Evolutionary conservation across 2,888 invertebrate genomes (phyloP).

Genomic region (Hemicrepidius hirtus): DNA sequence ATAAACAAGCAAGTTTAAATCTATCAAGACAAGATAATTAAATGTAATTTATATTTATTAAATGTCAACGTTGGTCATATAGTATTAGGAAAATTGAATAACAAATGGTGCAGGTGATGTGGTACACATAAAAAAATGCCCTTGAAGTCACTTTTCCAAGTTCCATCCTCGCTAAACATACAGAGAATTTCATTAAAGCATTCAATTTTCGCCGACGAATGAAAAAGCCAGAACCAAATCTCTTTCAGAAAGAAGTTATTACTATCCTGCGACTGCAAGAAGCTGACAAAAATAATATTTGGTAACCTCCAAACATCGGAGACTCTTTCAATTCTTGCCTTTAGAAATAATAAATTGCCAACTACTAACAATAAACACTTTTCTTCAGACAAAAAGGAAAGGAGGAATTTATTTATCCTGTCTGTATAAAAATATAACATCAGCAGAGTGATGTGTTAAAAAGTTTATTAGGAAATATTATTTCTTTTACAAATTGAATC

Average conservation of each 20-base stretch:
- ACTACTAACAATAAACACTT: constrained; percentile 5
- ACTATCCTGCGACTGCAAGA: constrained; percentile 28
- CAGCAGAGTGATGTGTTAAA: too few species aligned
- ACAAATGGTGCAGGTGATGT: constrained; percentile 19
- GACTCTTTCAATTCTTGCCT: constrained; percentile 24
- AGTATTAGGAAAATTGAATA: constrained; percentile 5
- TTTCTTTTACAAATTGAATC: too few species aligned
- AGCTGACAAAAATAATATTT: constrained; percentile 41
- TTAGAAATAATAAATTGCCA: constrained; percentile 23
- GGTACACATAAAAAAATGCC: neutral
- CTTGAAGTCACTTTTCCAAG: too few species aligned
- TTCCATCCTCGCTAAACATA: constrained; percentile 13
- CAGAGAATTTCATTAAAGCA: constrained; percentile 44
- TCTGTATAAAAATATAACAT: too few species aligned
- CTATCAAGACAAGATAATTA: constrained; percentile 21
- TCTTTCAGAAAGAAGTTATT: constrained; percentile 47
- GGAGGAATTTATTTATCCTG: constrained; percentile 13
- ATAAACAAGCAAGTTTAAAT: constrained; percentile 20
- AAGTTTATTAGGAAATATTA: too few species aligned
- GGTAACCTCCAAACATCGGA: constrained; percentile 12
- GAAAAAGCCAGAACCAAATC: constrained; percentile 44
- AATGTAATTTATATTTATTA: constrained; percentile 19
- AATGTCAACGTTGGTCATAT: constrained; percentile 3
- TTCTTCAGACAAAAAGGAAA: constrained; percentile 4
- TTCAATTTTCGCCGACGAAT: constrained; percentile 49